Percentiles rank a stretch among this genome's conserved stretches.
Conservation (phyloP, 2,797 vertebrate genomes). For the Sphenopsis melanotis region DNA sequence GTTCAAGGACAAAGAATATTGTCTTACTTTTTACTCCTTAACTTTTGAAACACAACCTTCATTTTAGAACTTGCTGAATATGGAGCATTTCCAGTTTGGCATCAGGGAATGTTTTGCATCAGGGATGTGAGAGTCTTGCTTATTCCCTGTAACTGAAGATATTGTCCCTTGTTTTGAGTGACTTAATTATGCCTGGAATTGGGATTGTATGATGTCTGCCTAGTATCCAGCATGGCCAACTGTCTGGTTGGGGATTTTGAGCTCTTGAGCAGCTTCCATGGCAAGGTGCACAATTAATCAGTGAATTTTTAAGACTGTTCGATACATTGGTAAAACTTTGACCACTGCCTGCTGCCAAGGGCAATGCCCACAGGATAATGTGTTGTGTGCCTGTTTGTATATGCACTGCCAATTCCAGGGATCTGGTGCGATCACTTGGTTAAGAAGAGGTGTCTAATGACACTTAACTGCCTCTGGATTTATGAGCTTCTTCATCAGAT, state of each 20-base stretch:
- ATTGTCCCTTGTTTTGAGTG: neutral
- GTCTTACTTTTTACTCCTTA: neutral
- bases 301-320: constrained; percentile 29
- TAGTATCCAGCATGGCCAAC: neutral
- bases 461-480: neutral
- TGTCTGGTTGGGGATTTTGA: neutral
- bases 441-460: neutral
- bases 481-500: neutral
- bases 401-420: neutral
- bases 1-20: neutral
- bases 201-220: neutral
- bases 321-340: neutral
- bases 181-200: neutral
- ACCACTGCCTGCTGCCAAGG: neutral
- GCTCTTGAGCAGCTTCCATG: neutral
- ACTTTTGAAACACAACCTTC: neutral
- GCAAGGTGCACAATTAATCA: neutral
- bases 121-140: neutral
- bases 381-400: neutral
- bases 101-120: neutral
- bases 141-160: neutral
- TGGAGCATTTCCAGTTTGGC: neutral
- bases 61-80: neutral
- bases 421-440: neutral
- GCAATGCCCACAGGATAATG: neutral